Conservation (phyloP, 1,140 invertebrate species). For the Cyrtorhinus lividipennis region DNA sequence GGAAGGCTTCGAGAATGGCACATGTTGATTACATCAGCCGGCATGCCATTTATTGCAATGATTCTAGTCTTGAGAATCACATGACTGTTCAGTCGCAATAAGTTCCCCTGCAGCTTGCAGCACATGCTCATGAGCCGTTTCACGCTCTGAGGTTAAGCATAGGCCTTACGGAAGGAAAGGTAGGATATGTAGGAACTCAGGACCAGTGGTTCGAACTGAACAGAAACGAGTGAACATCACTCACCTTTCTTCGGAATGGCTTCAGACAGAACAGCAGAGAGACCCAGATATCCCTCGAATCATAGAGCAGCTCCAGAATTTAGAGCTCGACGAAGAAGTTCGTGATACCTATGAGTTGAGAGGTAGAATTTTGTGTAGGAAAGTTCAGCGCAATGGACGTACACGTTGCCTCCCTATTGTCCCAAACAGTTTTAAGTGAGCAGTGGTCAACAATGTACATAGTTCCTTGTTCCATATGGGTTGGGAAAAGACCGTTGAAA, state of each 20-base stretch:
- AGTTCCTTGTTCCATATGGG: neutral
- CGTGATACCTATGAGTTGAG: neutral
- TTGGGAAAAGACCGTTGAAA: neutral
- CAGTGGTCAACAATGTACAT: neutral
- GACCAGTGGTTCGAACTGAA: neutral
- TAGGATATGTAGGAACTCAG: neutral
- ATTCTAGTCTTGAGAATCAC: too few relatives aligned
- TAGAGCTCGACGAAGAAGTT: neutral
- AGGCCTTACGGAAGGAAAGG: neutral
- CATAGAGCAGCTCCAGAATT: neutral
- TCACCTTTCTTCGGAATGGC: neutral
- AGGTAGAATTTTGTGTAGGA: neutral
- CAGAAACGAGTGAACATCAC: neutral
- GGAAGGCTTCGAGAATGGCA: neutral
- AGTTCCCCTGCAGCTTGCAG: too few relatives aligned
- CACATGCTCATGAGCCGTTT: too few relatives aligned
- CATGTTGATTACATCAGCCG: slow-evolving; percentile 6
- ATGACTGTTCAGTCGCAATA: too few relatives aligned
- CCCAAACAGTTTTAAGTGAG: neutral
- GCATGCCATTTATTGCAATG: neutral
- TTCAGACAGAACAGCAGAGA: neutral
- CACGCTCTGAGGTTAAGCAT: too few relatives aligned
- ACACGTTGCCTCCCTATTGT: neutral
- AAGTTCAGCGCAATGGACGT: neutral
- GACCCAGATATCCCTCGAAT: neutral